phyloP scores from a whole-genome alignment of 53 echinoderm and acorn worm species.

The Astropecten irregularis region DNA sequence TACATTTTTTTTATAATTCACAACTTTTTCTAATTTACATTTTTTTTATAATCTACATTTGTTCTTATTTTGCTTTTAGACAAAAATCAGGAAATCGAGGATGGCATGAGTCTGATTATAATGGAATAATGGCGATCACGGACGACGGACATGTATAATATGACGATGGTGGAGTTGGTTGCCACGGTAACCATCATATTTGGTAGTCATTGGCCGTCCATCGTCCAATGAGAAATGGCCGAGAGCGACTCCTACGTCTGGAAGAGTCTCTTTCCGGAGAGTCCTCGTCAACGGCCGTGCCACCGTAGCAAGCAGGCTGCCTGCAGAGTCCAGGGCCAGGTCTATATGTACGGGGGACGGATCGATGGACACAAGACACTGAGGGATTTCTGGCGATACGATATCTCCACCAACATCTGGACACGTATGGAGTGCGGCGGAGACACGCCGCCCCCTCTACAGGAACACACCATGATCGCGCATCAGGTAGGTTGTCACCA shows the following conservation, averaged over 20 bases:
- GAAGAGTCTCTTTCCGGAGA: slow-evolving; percentile 47
- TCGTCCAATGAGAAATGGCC: slow-evolving; percentile 3
- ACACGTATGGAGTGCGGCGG: slow-evolving; percentile 75
- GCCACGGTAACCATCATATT: background rate
- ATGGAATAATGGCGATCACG: too few relatives aligned
- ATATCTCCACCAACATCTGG: slow-evolving; percentile 67
- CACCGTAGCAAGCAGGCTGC: slow-evolving; percentile 56
- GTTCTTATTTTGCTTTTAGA: background rate
- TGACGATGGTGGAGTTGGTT: background rate
- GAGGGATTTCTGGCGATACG: slow-evolving; percentile 78
- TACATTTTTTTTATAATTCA: too few relatives aligned
- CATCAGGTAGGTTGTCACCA: slow-evolving; percentile 45
- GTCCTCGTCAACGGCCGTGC: slow-evolving; percentile 28
- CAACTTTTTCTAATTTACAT: too few relatives aligned
- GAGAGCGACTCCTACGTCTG: slow-evolving; percentile 48
- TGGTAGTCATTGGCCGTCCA: too few relatives aligned
- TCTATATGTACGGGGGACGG: slow-evolving; percentile 53
- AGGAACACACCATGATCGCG: slow-evolving; percentile 76
- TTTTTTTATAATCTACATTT: background rate
- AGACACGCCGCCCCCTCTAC: slow-evolving; percentile 72
- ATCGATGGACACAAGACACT: slow-evolving; percentile 56
- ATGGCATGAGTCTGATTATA: too few relatives aligned
- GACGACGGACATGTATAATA: background rate
- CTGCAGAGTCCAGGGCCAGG: slow-evolving; percentile 38
- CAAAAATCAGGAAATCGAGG: background rate